These are phyloP conservation scores for Leptura quadrifasciata DNA, from an alignment of 2,888 invertebrate species.

Conservation along the genomic window DNA sequence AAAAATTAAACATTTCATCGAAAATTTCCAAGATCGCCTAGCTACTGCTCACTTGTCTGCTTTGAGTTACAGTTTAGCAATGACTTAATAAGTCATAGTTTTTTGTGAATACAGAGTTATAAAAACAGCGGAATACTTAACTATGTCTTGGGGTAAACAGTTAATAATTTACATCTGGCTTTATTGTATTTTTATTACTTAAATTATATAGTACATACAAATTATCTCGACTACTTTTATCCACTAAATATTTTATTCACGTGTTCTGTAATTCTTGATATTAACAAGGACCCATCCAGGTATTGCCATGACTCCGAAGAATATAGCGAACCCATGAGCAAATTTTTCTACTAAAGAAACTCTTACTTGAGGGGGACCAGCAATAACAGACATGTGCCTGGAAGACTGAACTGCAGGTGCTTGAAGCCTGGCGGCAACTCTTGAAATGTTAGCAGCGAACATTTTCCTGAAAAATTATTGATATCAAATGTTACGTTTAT, in stretches of 20 bases:
- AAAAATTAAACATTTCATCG: too few species aligned
- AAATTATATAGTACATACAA: conserved; percentile 26
- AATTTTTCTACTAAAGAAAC: conserved; percentile 67
- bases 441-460: conserved; percentile 47
- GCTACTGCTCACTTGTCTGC: too few species aligned
- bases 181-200: conserved; percentile 2
- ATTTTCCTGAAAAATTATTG: conserved; percentile 30
- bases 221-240: conserved; percentile 25
- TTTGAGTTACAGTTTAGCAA: too few species aligned
- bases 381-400: conserved; percentile 63
- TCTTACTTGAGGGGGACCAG: conserved; percentile 68
- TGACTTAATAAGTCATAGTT: too few species aligned
- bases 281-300: conserved; percentile 70
- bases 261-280: conserved; percentile 68
- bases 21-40: too few species aligned
- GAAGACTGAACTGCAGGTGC: conserved; percentile 41
- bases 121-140: too few species aligned
- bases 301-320: conserved; percentile 60
- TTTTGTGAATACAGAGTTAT: too few species aligned
- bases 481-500: neutral
- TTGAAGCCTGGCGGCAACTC: conserved; percentile 49
- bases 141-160: too few species aligned
- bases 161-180: too few species aligned
- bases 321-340: conserved; percentile 65
- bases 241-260: conserved; percentile 48